Evolutionary conservation across 2,888 invertebrate genomes (phyloP), one percentile per base, ranked within the genome.

Genomic region (Nephrotoma guestfalica): DNA sequence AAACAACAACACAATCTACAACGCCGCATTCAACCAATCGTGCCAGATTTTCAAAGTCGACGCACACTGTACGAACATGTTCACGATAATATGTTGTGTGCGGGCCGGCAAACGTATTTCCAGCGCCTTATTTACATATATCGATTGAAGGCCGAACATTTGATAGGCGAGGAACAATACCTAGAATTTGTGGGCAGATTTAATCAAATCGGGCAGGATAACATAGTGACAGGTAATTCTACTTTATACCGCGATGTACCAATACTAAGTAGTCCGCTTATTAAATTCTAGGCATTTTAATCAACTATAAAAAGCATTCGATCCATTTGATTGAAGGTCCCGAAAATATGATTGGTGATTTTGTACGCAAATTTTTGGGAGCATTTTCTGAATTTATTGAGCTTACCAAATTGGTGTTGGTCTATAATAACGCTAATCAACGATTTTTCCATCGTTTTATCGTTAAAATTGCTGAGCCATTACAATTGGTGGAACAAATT

Each of bases 301-400:
- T 88, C 71, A 87, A 87, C 83, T 87, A 88, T 86, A 87, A 86
- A 40, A 45, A 83, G 41, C 87, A 88, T 87, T 88, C 88, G 4
- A n/a, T 88, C 0, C 87, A 87, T 42, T 86, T 88, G 87, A 41
- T 88, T 5, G 88, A 88, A 86, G 88, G 88, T 6, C 84, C 85
- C 4, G 88, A 88, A 85, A 87, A 87, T 45, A 18, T 87, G n/a
- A 83, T 88, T 45, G 87, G 87, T 1, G 84, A 51, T 6, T 88
- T 87, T 87, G 51, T 88, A 3, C 30, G 87, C 47, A 86, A 86
- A 40, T 40, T 88, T 0, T 43, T 71, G 11, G 83, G 83, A 40
- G 86, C 11, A 30, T 45, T 86, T 41, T 42, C 71, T 4, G 83
- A 86, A 41, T 15, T 88, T 5, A 88, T 87, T 86, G 83, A 85